Conservation (phyloP, 2,797 vertebrate species). For the Pangasius mekongensis region DNA sequence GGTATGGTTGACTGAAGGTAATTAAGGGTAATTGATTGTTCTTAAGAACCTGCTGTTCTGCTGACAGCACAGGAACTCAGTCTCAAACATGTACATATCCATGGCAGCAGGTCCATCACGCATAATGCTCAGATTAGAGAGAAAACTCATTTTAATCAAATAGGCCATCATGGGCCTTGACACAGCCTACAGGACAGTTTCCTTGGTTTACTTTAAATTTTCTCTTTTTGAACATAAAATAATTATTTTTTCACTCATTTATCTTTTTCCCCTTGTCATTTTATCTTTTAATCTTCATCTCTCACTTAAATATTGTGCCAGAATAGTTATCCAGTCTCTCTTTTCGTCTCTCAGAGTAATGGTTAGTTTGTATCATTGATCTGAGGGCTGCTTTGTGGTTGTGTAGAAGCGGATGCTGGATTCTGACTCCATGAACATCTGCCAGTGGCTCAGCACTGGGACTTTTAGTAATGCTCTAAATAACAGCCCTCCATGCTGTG, state of each 20-base stretch:
- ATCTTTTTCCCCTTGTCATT: not conserved
- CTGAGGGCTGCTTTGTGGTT: conserved; percentile 42
- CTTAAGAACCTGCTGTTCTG: conserved; percentile 64
- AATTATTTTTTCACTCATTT: not conserved
- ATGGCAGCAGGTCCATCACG: not conserved
- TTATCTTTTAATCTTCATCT: not conserved
- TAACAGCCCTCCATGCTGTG: conserved; percentile 50
- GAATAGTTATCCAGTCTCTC: conserved; percentile 29
- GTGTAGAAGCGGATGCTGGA: conserved; percentile 13
- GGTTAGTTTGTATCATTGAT: conserved; percentile 33
- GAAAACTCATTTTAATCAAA: not conserved
- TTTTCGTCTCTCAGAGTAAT: conserved; percentile 23
- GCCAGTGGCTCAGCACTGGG: conserved; percentile 55
- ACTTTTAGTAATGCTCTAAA: conserved; percentile 54
- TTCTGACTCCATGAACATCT: conserved; percentile 62
- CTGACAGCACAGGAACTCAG: conserved; percentile 67
- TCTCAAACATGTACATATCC: conserved; percentile 45
- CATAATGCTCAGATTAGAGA: not conserved
- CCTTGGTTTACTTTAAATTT: not conserved
- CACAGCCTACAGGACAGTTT: not conserved
- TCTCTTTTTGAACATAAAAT: conserved; percentile 7
- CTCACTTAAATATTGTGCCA: conserved; percentile 37
- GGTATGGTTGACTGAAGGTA: conserved; percentile 66
- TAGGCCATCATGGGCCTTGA: not conserved
- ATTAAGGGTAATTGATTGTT: conserved; percentile 72